Percentiles rank a stretch among this genome's conserved stretches.
Evolutionary conservation across 2,888 invertebrate species (phyloP).

Genomic region (Torymus tubicola): DNA sequence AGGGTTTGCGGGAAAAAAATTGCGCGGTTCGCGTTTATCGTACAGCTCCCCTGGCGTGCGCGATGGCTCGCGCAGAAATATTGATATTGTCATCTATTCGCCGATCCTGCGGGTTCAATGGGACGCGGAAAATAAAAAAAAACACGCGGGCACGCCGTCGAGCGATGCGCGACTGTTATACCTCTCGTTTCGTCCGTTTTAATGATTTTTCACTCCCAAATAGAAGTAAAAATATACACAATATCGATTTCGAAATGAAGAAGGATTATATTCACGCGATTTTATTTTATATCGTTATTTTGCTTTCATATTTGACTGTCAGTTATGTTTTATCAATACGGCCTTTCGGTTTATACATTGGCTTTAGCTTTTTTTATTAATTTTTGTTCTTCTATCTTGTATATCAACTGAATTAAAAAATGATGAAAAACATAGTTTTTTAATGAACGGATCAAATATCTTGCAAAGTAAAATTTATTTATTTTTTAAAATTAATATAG

Average conservation of each 20-base stretch:
- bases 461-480: too few species aligned
- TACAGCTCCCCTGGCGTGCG: neutral
- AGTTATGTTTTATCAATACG: too few species aligned
- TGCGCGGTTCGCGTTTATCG: conserved; percentile 31
- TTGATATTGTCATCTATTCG: conserved; percentile 43
- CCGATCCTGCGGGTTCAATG: conserved; percentile 25
- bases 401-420: too few species aligned
- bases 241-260: neutral
- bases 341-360: too few species aligned
- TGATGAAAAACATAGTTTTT: too few species aligned
- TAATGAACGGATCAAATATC: too few species aligned
- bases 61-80: conserved; percentile 27
- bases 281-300: neutral
- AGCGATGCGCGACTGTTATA: conserved; percentile 8
- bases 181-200: neutral
- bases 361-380: too few species aligned
- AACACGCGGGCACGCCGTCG: neutral
- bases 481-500: too few species aligned
- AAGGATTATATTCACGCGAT: neutral
- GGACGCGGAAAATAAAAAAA: neutral
- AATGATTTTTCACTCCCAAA: conserved; percentile 27
- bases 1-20: conserved; percentile 22
- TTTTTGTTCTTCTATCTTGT: too few species aligned
- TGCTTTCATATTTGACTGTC: too few species aligned
- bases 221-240: neutral